Evolutionary conservation across 1,140 invertebrate genomes (phyloP), one percentile per base, ranked within the genome.

Genomic region (Drosophila subobscura): DNA sequence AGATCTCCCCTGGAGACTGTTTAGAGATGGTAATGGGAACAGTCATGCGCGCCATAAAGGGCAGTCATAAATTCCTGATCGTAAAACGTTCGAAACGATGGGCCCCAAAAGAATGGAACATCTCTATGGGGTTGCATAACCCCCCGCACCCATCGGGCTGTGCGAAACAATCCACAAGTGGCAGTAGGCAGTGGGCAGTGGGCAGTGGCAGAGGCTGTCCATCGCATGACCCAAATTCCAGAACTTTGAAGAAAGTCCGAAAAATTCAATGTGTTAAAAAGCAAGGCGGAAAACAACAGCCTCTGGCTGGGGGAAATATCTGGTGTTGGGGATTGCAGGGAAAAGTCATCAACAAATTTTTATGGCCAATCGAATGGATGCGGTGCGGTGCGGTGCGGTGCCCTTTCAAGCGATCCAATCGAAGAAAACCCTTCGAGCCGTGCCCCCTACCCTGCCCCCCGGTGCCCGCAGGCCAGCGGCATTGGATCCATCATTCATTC

Each of bases 321-420:
- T n/a, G 51, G 5, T 4, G 2, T 40, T 37, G 58, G 45, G 29
- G 8, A 8, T 7, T 0, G 42, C 57, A 22, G 55, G 12, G 75
- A 73, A 75, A 45, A 75, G 80, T 80, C 81, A 86, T 86, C 77
- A 61, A 85, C 67, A 80, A 77, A 71, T 77, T 72, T 85, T 81
- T 85, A 85, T 81, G 73, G 77, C 81, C 74, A 85, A 86, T 85
- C 64, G 81, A 58, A 78, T 74, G 53, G 60, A 29, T 37, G 63
- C 72, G 71, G 61, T 33, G 16, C 10, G 22, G 56, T 52, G 51
- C 27, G 55, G n/a, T n/a, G 16, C 16, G 16, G 16, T 20, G 53
- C 66, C 46, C 58, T 61, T 78, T 76, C 12, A 71, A 49, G 60
- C 10, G 33, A 12, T 37, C 33, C 33, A 8, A 33, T 10, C 29